Conservation (phyloP, 2,797 vertebrate genomes). For the Eremophila alpestris region DNA sequence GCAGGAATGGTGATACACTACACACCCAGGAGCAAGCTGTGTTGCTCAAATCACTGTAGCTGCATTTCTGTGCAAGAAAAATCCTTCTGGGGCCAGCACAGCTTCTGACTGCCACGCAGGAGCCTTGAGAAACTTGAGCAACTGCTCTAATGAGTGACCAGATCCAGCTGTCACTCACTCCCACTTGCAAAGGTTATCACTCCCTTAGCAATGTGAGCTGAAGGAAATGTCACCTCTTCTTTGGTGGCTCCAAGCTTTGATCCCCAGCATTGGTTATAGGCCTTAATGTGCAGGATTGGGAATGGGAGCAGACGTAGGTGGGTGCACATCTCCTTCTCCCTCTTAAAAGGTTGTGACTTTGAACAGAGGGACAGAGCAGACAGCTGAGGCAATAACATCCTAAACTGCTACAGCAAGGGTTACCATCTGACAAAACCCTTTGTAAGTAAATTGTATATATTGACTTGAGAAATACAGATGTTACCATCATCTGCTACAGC, state of each 20-base stretch:
- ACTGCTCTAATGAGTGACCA: not conserved
- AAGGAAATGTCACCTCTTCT: not conserved
- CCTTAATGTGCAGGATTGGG: not conserved
- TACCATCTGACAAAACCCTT: not conserved
- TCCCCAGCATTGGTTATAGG: not conserved
- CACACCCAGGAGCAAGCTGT: fast-evolving
- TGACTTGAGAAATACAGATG: not conserved
- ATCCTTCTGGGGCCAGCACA: not conserved
- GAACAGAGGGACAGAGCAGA: not conserved
- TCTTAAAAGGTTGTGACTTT: not conserved
- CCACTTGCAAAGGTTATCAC: not conserved
- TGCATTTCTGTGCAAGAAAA: not conserved
- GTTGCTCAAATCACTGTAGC: not conserved
- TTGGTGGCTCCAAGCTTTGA: not conserved
- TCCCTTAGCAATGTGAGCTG: not conserved
- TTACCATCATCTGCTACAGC: not conserved
- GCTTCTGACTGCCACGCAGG: not conserved
- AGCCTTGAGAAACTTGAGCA: not conserved
- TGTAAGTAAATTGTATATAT: not conserved
- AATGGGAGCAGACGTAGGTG: not conserved
- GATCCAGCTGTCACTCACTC: not conserved
- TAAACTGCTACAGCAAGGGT: not conserved
- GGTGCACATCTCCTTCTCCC: not conserved
- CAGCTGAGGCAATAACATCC: not conserved
- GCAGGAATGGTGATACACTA: not conserved